Conservation (phyloP, 2,797 vertebrate species). For the Sphenopsis melanotis region DNA sequence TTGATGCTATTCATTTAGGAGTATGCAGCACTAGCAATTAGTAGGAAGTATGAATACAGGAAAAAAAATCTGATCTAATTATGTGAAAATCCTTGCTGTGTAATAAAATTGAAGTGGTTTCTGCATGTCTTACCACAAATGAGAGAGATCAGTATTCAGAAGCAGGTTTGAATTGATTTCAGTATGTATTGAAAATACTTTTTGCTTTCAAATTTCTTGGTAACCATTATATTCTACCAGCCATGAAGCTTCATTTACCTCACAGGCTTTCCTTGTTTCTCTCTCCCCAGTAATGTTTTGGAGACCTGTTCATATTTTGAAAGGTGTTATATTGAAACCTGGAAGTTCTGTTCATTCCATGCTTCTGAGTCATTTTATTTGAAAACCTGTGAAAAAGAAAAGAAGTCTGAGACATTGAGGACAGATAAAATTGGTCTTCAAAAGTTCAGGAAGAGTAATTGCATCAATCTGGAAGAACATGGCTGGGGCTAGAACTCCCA, state of each 20-base stretch:
- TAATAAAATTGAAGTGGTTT: constrained; percentile 3
- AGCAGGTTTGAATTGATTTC: neutral
- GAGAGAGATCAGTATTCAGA: neutral
- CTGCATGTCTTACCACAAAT: neutral
- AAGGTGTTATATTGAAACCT: constrained; percentile 32
- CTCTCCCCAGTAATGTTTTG: neutral
- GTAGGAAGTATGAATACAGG: neutral
- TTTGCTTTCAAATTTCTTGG: neutral
- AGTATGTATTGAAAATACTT: neutral
- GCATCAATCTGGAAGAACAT: neutral
- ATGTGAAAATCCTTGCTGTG: constrained; percentile 7
- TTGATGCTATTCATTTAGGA: constrained; percentile 18
- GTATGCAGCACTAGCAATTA: constrained; percentile 6
- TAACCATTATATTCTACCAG: neutral
- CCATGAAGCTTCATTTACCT: neutral
- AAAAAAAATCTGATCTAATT: neutral
- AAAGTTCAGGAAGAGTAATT: neutral
- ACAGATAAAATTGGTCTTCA: neutral
- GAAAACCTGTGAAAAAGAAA: constrained; percentile 38
- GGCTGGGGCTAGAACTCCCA: neutral
- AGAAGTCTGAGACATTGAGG: neutral
- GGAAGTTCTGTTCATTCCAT: neutral
- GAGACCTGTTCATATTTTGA: neutral
- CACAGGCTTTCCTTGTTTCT: neutral
- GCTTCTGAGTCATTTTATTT: constrained; percentile 8